Percentiles rank a stretch among this genome's conserved stretches.
These are phyloP conservation scores for Psittacula cyanocephala DNA, from an alignment of 2,113 vertebrate species.

Conservation along the genomic window DNA sequence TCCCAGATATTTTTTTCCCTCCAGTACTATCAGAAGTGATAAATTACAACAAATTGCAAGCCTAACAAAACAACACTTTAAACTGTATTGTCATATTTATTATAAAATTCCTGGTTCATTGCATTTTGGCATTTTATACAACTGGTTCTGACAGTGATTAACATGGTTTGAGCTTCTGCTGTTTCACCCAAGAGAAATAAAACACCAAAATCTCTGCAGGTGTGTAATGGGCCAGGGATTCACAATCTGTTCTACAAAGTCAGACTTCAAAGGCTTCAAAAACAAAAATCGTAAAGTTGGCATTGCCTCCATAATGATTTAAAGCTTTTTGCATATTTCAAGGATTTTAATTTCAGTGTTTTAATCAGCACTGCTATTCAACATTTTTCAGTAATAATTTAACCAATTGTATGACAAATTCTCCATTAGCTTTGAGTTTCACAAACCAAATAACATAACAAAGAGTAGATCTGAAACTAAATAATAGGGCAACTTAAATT, in stretches of 20 bases:
- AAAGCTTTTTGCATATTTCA: slow-evolving; percentile 69
- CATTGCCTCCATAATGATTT: slow-evolving; percentile 59
- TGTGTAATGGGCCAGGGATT: slow-evolving; percentile 87
- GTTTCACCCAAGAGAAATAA: slow-evolving; percentile 83
- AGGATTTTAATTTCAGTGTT: slow-evolving; percentile 54
- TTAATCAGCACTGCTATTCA: slow-evolving; percentile 47
- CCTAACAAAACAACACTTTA: slow-evolving; percentile 75
- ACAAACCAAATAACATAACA: background rate
- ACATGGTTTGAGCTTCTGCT: slow-evolving; percentile 79
- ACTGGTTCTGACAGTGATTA: slow-evolving; percentile 88
- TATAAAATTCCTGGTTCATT: slow-evolving; percentile 77
- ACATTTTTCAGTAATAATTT: slow-evolving; percentile 27
- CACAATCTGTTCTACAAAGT: slow-evolving; percentile 87
- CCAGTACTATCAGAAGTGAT: slow-evolving; percentile 53
- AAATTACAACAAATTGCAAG: slow-evolving; percentile 72
- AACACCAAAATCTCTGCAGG: slow-evolving; percentile 82
- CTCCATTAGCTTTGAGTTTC: background rate
- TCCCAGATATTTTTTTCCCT: background rate
- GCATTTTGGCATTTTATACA: slow-evolving; percentile 84
- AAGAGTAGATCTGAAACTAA: background rate
- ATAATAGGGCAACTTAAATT: slow-evolving; percentile 13
- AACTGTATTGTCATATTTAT: slow-evolving; percentile 80
- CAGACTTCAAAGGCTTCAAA: slow-evolving; percentile 80
- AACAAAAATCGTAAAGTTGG: slow-evolving; percentile 73
- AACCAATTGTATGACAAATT: slow-evolving; percentile 26